phyloP scores from a whole-genome alignment of 2,888 invertebrate species.

The Diarsia dahlii region DNA sequence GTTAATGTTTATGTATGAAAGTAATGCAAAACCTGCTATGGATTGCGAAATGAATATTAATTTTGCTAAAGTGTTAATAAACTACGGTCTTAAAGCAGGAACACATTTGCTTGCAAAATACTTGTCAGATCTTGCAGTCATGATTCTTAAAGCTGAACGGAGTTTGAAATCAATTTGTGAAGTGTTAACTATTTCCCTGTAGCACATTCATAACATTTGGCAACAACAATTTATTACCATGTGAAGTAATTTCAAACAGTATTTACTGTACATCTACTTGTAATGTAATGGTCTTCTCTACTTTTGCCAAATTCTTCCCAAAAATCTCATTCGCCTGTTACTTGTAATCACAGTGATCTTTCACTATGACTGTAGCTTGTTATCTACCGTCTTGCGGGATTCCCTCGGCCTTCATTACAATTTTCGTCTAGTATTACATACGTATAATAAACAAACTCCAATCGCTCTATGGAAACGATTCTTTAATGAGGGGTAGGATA shows the following conservation, averaged over 20 bases:
- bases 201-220: background rate
- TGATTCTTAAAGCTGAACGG: background rate
- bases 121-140: constrained; percentile 7
- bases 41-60: constrained; percentile 39
- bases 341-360: background rate
- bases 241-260: background rate
- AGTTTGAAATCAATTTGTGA: background rate
- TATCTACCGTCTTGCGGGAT: constrained; percentile 85
- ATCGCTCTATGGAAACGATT: constrained; percentile 70
- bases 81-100: background rate
- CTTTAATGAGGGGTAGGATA: constrained; percentile 71
- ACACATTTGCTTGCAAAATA: constrained; percentile 26
- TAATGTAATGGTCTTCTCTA: background rate
- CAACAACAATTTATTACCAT: background rate
- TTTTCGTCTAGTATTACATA: constrained; percentile 87
- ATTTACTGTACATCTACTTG: background rate
- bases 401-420: constrained; percentile 86
- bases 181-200: background rate
- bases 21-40: constrained; percentile 30
- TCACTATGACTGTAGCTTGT: constrained; percentile 78
- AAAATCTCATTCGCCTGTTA: constrained; percentile 47
- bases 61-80: constrained; percentile 29
- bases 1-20: constrained; percentile 51
- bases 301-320: no score
- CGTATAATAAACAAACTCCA: constrained; percentile 79